Percentiles rank a stretch among this genome's conserved stretches.
Evolutionary conservation across 2,113 vertebrate species (phyloP).

Genomic region (Lipophrys pholis): DNA sequence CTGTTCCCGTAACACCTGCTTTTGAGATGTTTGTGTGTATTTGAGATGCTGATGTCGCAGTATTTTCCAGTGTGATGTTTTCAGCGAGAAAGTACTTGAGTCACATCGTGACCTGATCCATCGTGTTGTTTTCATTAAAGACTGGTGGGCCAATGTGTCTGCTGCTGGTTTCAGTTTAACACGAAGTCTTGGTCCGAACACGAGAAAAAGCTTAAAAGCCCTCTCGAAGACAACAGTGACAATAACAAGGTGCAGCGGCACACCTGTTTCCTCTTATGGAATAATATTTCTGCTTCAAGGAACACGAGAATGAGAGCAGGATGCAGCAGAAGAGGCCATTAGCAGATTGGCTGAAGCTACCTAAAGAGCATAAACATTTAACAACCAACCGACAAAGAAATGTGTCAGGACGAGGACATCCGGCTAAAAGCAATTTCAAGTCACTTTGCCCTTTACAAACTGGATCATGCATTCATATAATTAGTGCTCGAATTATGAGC

Average conservation of each 20-base stretch:
- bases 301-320: not conserved
- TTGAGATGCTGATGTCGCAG: not conserved
- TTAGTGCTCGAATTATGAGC: not conserved
- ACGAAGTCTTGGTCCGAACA: not conserved
- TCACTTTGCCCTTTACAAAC: not conserved
- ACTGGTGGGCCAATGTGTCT: no score
- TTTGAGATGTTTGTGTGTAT: not conserved
- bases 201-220: not conserved
- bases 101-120: no score
- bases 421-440: not conserved
- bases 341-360: not conserved
- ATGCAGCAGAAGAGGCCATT: slow-evolving; percentile 1
- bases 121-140: no score
- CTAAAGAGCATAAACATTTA: slow-evolving; percentile 5
- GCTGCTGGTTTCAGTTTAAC: not conserved
- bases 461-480: not conserved
- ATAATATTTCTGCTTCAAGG: not conserved
- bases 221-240: not conserved
- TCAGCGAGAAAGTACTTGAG: not conserved
- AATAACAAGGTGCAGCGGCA: not conserved
- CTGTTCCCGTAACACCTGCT: no score
- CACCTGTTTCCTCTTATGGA: not conserved
- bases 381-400: slow-evolving; percentile 12
- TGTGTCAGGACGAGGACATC: not conserved
- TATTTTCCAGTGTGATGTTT: not conserved